These are phyloP conservation scores for Ptilonorhynchus violaceus DNA, from an alignment of 2,113 vertebrate species.

Conservation along the genomic window DNA sequence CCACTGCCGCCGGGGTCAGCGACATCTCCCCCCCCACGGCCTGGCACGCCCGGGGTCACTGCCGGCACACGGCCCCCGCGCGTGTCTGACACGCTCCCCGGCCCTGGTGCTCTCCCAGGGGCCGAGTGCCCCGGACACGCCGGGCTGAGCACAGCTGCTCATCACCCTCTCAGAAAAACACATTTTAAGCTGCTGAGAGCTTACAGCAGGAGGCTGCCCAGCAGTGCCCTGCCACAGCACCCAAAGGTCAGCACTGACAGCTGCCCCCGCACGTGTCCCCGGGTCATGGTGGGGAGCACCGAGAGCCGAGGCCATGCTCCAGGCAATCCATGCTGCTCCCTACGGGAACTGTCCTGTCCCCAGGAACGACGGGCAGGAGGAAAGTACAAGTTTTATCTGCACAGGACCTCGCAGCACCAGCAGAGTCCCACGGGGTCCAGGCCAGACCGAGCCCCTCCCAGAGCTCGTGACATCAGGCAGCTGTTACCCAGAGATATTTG, in stretches of 20 bases:
- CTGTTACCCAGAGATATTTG: accelerated
- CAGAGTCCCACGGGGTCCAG: background rate
- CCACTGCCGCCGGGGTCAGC: background rate
- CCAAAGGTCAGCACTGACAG: background rate
- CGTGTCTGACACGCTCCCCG: accelerated
- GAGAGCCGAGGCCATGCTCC: background rate
- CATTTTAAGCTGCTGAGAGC: background rate
- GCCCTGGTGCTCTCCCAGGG: background rate
- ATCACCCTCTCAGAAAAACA: background rate
- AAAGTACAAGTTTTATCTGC: background rate
- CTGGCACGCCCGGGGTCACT: background rate
- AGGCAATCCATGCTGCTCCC: background rate
- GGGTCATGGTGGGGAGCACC: accelerated
- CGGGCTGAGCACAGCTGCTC: background rate
- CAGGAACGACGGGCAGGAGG: background rate
- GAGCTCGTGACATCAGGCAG: accelerated
- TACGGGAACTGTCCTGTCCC: background rate
- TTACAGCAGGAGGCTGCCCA: background rate
- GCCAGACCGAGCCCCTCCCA: background rate
- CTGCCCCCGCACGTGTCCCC: background rate
- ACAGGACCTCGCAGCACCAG: background rate
- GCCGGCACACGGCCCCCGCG: background rate
- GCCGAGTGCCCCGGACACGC: accelerated
- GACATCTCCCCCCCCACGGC: background rate
- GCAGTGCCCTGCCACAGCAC: background rate